Conservation (phyloP, 1,140 invertebrate species). For the Pseudomyrmex sp. region DNA sequence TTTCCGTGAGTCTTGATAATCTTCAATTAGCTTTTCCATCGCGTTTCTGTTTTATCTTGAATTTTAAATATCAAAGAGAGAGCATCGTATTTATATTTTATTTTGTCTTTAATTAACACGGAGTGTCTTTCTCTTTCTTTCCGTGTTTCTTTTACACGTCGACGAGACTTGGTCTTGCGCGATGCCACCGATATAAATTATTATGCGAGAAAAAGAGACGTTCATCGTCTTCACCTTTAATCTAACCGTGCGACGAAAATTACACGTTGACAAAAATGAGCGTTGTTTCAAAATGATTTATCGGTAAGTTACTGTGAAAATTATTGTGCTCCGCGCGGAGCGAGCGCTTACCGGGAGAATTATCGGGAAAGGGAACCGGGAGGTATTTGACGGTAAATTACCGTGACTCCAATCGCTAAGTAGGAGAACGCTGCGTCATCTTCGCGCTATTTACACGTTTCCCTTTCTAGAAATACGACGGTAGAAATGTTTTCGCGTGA, state of each 20-base stretch:
- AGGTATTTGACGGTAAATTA: conserved; percentile 55
- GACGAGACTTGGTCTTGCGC: neutral
- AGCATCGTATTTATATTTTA: too few species aligned
- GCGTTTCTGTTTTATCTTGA: too few species aligned
- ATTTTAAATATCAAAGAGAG: too few species aligned
- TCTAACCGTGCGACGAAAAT: conserved; percentile 6
- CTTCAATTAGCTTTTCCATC: too few species aligned
- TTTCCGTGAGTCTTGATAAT: too few species aligned
- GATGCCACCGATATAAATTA: neutral
- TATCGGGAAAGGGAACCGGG: conserved; percentile 32
- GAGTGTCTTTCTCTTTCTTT: too few species aligned
- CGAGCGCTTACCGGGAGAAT: conserved; percentile 23
- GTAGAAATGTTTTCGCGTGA: conserved; percentile 73
- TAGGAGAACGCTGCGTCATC: conserved; percentile 51
- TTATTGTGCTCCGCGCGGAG: conserved; percentile 11
- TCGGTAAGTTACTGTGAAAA: conserved; percentile 37
- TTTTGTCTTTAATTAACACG: too few species aligned
- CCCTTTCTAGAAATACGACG: conserved; percentile 59
- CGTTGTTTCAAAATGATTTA: conserved; percentile 32
- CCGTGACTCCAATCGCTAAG: conserved; percentile 48
- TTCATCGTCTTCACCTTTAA: neutral
- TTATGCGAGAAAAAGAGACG: neutral
- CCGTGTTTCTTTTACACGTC: too few species aligned
- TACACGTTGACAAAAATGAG: conserved; percentile 8
- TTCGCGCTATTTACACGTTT: conserved; percentile 55